Evolutionary conservation across 2,797 vertebrate species (phyloP), one percentile per base, ranked within the genome.

Genomic region (Merluccius polli): DNA sequence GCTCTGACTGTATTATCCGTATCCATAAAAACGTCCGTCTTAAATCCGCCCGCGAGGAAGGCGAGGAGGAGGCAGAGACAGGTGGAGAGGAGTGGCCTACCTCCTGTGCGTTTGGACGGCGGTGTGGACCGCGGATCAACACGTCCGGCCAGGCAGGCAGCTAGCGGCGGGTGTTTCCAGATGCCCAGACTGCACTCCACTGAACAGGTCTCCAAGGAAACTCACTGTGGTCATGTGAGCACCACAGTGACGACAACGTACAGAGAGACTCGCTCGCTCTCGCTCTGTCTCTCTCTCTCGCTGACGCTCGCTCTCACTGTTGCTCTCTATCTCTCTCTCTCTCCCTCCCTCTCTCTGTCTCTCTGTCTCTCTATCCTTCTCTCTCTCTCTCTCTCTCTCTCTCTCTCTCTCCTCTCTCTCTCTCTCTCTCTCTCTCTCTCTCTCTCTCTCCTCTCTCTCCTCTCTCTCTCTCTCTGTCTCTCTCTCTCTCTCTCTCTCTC

Each of bases 171-270:
- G 4, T 31, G 67, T 16, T 32, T 32, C 29, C 67, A 69, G 67
- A 69, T 8, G 67, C 67, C 67, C 67, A 32, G 29, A 16, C 67
- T 69, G 67, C 29, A 9, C n/a, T 67, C 63, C 1, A 29, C 67
- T 32, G 67, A 69, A 30, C 67, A 18, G 13, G 67, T 69, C 67
- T 69, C 67, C 67, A 18, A 32, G 67, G 67, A 69, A 18, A 69
- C 67, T 67, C 31, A 52, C 75, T 72, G 24, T 16, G 29, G 65
- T 68, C 67, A 69, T 30, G 31, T 69, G 67, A 69, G n/a, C n/a
- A n/a, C 15, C 67, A 15, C 67, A 29, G 67, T 69, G 67, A 69
- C 67, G 67, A 69, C 67, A 32, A 69, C 67, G 31, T 59, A 3
- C 11, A 5, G 24, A 59, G 52, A 59, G 52, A n/a, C 67, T 32